A percentile compares a stretch with the other conserved stretches of the same genome.
These are phyloP conservation scores for Scolanthus callimorphus DNA, from an alignment of 92 coral and sea anemone species.

Conservation along the genomic window DNA sequence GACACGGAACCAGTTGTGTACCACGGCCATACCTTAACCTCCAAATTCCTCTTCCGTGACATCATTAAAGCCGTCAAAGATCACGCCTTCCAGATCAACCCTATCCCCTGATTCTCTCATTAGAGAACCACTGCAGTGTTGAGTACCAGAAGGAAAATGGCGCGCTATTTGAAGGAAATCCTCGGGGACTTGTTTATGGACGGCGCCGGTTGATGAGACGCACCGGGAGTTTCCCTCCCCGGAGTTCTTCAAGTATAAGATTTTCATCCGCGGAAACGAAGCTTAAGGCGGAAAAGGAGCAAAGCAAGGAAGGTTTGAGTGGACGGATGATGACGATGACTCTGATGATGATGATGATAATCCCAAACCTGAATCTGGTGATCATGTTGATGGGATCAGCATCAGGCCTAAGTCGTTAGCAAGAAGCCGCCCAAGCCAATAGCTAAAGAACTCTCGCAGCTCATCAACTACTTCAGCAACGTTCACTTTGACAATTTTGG, in stretches of 20 bases:
- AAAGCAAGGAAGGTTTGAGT: conserved; percentile 33
- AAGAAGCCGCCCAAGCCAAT: conserved; percentile 34
- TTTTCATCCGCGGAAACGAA: conserved; percentile 50
- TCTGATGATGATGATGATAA: conserved; percentile 20
- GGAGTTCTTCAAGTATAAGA: conserved; percentile 58
- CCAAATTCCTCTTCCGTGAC: conserved; percentile 66
- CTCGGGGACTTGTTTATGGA: conserved; percentile 42
- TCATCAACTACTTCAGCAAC: conserved; percentile 50
- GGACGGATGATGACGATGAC: conserved; percentile 30
- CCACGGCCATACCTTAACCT: conserved; percentile 67
- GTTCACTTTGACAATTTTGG: conserved; percentile 47
- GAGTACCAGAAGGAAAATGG: conserved; percentile 68
- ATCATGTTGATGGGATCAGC: conserved; percentile 1
- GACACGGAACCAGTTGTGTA: conserved; percentile 60
- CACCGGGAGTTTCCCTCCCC: conserved; percentile 49
- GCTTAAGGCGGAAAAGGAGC: conserved; percentile 38
- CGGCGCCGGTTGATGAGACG: conserved; percentile 22
- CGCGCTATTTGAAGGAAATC: conserved; percentile 25
- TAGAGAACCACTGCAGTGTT: conserved; percentile 66
- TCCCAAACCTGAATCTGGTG: too few relatives aligned
- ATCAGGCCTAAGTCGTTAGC: not conserved
- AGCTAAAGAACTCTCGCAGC: conserved; percentile 60
- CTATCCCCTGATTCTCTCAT: conserved; percentile 60
- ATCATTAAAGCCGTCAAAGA: conserved; percentile 44
- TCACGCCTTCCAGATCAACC: conserved; percentile 57